Evolutionary conservation across 1,140 invertebrate species (phyloP).

Genomic region (Diprion similis): DNA sequence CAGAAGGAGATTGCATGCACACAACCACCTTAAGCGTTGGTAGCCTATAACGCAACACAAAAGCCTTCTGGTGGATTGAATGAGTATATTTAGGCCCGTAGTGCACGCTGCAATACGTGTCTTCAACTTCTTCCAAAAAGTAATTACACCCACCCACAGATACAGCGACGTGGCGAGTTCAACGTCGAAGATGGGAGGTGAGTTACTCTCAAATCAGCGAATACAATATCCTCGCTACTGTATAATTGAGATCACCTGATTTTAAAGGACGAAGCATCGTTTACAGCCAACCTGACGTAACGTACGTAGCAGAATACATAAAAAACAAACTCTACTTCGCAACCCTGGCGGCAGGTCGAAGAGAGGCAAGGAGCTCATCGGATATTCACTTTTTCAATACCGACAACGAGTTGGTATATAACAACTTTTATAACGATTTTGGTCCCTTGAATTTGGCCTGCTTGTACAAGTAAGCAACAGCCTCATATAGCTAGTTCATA

Average conservation of each 20-base stretch:
- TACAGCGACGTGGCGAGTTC: too few species aligned
- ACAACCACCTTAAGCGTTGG: too few species aligned
- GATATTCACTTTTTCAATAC: constrained; percentile 72
- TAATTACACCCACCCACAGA: too few species aligned
- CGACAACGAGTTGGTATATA: constrained; percentile 77
- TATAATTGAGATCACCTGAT: not conserved
- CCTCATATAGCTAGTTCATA: constrained; percentile 17
- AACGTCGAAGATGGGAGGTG: not conserved
- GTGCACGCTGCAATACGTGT: too few species aligned
- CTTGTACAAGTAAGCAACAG: constrained; percentile 65
- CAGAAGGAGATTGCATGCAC: too few species aligned
- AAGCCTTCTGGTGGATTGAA: too few species aligned
- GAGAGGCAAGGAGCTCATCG: constrained; percentile 61
- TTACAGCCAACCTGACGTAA: constrained; percentile 26
- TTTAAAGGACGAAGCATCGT: not conserved
- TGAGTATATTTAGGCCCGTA: too few species aligned
- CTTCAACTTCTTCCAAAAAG: too few species aligned
- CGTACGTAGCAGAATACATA: constrained; percentile 41
- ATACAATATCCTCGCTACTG: not conserved
- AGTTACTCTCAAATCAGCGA: not conserved
- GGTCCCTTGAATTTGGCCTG: constrained; percentile 81
- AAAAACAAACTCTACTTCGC: constrained; percentile 73
- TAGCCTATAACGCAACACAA: too few species aligned
- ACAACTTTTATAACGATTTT: constrained; percentile 84
- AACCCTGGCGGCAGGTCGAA: constrained; percentile 56